Base-by-base conservation (phyloP, 30 jellyfish, hydroid and myxozoan genomes). In the Cassiopea xamachana region DNA sequence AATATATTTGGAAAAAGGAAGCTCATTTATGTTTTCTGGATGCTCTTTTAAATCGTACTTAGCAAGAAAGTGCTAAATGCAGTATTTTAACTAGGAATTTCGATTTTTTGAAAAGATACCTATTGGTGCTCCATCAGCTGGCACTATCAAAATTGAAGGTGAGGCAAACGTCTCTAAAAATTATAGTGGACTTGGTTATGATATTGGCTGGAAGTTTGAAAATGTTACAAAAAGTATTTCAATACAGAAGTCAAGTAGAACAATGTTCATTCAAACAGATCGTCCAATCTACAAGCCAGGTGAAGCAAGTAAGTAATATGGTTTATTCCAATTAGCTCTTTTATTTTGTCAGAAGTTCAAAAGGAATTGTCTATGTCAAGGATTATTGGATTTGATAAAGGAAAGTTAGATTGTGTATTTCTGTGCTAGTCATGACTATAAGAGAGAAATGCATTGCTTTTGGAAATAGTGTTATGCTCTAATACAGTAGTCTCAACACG, bases 221-320 rank as follows among this genome's bases (percentile, higher is more conserved):
- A 83, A 90, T 71, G 62, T 60, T 46, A 90, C 97, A 15, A 19
- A 64, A 39, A 48, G 69, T 9, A 75, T 90, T 46, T 27, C 80
- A 17, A 83, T 90, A 16, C 60, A 92, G 59, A 76, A 73, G 74
- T 9, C 90, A 9, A 80, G 95, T 69, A 79, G 87, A 18, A 48
- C 89, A 0, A 60, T 96, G 27, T 87, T 92, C 49, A 93, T 96
- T 48, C 98, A 96, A 50, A 96, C 98, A 4, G 99, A 96, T 78
- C 82, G 92, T 85, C 99, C 99, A 27, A 84, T 93, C 18, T 96
- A 96, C 88, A 96, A 96, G 81, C 99, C 99, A 43, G 99, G 99
- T 72, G 97, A 90, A 67, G 86, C 96, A 74, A 81, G 99, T 96
- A 80, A 69, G 98, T 68, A 14, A 14, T 59, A 59, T 59, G 69